Evolutionary conservation across 2,888 invertebrate species (phyloP).

Genomic region (Antheraea yamamai): DNA sequence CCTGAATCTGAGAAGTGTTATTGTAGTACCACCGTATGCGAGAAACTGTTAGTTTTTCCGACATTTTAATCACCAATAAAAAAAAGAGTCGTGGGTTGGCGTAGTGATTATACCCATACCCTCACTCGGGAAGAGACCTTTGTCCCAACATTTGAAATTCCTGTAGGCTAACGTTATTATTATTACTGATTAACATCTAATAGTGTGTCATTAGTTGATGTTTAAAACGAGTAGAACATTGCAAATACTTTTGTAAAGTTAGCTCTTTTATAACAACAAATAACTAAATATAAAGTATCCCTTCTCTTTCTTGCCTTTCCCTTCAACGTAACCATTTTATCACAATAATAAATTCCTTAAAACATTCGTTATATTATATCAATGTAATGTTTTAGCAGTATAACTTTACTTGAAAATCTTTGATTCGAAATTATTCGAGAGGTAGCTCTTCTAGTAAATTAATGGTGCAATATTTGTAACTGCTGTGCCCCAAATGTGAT

Average conservation of each 20-base stretch:
- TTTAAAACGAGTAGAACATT: not conserved
- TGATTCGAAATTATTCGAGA: not conserved
- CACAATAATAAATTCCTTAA: too few species aligned
- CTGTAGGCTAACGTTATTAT: too few species aligned
- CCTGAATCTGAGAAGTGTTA: too few species aligned
- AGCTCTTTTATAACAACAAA: not conserved
- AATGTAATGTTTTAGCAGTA: not conserved
- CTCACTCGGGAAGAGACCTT: too few species aligned
- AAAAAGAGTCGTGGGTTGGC: too few species aligned
- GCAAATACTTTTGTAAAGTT: not conserved
- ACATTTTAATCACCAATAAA: too few species aligned
- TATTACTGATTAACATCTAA: not conserved
- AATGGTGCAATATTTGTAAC: conserved; percentile 37
- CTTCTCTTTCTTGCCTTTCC: too few species aligned
- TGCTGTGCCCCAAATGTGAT: conserved; percentile 36
- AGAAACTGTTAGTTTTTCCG: too few species aligned
- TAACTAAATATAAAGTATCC: not conserved
- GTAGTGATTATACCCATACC: too few species aligned
- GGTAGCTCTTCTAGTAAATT: conserved; percentile 20
- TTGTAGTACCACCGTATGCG: too few species aligned
- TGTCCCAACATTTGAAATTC: too few species aligned
- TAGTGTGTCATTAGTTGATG: not conserved
- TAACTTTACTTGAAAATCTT: not conserved
- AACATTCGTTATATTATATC: not conserved
- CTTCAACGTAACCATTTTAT: too few species aligned